Conservation (phyloP, 2,113 vertebrate genomes). For the Ictalurus punctatus region DNA sequence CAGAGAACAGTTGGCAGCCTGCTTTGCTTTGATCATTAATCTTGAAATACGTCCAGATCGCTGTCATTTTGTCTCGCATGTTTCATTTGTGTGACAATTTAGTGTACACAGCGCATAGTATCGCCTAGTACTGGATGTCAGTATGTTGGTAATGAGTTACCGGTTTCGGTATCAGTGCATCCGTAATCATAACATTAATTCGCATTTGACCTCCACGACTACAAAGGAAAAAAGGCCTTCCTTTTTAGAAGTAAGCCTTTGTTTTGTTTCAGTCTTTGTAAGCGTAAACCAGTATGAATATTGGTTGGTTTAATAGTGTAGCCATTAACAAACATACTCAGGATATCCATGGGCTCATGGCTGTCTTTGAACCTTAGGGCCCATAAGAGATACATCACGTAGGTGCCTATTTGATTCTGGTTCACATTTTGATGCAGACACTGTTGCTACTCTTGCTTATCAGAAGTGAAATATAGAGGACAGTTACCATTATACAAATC, state of each 20-base stretch:
- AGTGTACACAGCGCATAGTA: not conserved
- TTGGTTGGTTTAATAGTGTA: not conserved
- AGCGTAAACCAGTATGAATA: constrained; percentile 41
- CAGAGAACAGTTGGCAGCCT: not conserved
- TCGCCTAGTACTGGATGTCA: not conserved
- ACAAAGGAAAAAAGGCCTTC: constrained; percentile 60
- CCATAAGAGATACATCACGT: not conserved
- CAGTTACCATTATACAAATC: constrained; percentile 6
- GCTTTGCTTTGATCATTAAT: not conserved
- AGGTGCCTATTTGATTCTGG: not conserved
- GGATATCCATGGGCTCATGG: not conserved
- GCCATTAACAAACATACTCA: not conserved
- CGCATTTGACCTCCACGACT: not conserved
- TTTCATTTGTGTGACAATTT: not conserved
- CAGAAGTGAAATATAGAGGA: not conserved
- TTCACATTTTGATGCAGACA: not conserved
- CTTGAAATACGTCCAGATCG: not conserved
- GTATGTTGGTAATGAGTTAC: not conserved
- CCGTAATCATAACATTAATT: not conserved
- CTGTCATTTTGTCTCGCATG: not conserved
- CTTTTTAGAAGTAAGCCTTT: constrained; percentile 63
- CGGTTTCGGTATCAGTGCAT: not conserved
- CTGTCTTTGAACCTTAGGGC: constrained; percentile 38
- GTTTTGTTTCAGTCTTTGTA: constrained; percentile 28
- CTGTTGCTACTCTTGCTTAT: not conserved